Base-by-base conservation (phyloP, 2,888 invertebrate species). In the Aproaerema taeniolella region DNA sequence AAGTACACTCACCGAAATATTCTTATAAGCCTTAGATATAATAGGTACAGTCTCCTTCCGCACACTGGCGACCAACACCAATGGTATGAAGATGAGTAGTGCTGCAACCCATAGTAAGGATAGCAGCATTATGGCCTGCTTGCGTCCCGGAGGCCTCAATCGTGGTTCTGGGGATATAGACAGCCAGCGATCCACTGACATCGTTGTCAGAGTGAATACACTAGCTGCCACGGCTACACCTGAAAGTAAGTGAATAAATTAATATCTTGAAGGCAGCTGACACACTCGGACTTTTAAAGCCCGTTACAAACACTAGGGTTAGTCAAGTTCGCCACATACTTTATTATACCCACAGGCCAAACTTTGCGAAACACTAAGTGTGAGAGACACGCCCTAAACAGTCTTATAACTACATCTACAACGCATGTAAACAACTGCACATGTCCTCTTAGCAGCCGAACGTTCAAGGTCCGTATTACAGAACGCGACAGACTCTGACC, bases 171-270 rank as follows among this genome's bases (percentile, higher is more conserved):
- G 91, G 1, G 92, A 88, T 42, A 94, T 93, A 14, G 93, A 93
- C 36, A 92, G 67, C 73, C 91, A 93, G 9, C 94, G 87, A 63
- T 93, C 93, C n/a, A 94, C 87, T 29, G 93, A 92, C 91, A 94
- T 92, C 0, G 92, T 90, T 4, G 92, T 91, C 46, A 94, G 90
- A 0, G 94, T 93, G 65, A 93, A 93, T 25, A 94, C 91, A 54
- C 93, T 93, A 2, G 93, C 91, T 2, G 92, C 92, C 9, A 93
- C 93, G 1, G 93, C 90, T 13, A 93, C 91, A 43, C 92, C 93
- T 93, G 74, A 9, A n/a, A n/a, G 20, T 20, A 20, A 20, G 20
- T 6, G 7, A 20, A 20, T 20, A 20, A 6, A 7, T 20, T 20
- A 20, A 20, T 6, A 20, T 20, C 20, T n/a, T n/a, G n/a, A n/a